Percentiles rank a stretch among this genome's conserved stretches.
phyloP scores from a whole-genome alignment of 1,140 invertebrate genomes.

The Batillaria attramentaria region DNA sequence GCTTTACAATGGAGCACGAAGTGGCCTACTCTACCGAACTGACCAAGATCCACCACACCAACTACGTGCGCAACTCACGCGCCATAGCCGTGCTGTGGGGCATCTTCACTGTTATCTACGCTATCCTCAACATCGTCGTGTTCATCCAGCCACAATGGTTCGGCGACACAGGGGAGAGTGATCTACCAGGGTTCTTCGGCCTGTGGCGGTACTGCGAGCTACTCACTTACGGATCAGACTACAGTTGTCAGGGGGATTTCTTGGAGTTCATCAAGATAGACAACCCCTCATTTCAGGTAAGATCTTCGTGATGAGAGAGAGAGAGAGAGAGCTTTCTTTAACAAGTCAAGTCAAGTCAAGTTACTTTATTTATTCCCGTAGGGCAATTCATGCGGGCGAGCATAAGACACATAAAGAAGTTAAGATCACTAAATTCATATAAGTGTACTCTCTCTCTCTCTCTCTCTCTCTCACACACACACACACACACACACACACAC shows the following conservation, averaged over 20 bases:
- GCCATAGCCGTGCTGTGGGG: constrained; percentile 97
- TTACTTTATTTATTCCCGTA: too few species aligned
- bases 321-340: too few species aligned
- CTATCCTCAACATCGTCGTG: constrained; percentile 94
- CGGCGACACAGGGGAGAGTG: constrained; percentile 82
- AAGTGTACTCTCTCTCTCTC: background rate
- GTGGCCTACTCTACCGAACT: constrained; percentile 57
- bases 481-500: constrained; percentile 14
- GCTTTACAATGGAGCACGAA: constrained; percentile 50
- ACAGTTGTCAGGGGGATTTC: constrained; percentile 83
- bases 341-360: too few species aligned
- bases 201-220: constrained; percentile 88
- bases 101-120: constrained; percentile 95
- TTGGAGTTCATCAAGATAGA: constrained; percentile 88
- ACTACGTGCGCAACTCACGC: constrained; percentile 95
- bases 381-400: too few species aligned
- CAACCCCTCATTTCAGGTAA: constrained; percentile 81
- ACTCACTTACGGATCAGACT: constrained; percentile 68
- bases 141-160: constrained; percentile 97
- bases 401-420: too few species aligned
- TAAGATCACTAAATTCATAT: too few species aligned
- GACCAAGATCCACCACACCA: constrained; percentile 72
- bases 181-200: constrained; percentile 91
- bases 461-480: background rate
- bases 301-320: background rate